Conservation (phyloP, 2,797 vertebrate species). For the Cuculus canorus region DNA sequence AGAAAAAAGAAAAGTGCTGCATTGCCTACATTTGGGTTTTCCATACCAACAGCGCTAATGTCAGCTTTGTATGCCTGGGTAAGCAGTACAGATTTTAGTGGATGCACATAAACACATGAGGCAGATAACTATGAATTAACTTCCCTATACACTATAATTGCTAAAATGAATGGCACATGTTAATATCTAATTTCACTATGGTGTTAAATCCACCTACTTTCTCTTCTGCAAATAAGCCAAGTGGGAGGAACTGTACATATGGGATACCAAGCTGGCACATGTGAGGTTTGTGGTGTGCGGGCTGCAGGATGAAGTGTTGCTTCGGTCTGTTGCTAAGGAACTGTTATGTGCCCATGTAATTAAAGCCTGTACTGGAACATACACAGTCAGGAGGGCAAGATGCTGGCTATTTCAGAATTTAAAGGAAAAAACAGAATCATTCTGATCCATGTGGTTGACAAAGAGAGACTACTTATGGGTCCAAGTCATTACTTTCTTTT, state of each 20-base stretch:
- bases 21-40: background rate
- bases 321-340: background rate
- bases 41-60: background rate
- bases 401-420: background rate
- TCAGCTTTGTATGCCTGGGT: background rate
- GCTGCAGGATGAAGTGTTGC: background rate
- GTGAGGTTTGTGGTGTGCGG: background rate
- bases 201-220: conserved; percentile 50
- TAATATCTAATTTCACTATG: conserved; percentile 8
- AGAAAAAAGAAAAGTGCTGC: background rate
- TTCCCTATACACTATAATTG: background rate
- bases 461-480: background rate
- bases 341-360: background rate
- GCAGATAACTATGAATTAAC: background rate
- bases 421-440: background rate
- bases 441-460: background rate
- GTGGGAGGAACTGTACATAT: background rate
- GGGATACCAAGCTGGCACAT: background rate
- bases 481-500: background rate
- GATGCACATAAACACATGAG: background rate
- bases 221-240: background rate
- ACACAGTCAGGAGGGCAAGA: background rate
- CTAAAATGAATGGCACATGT: background rate
- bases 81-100: background rate
- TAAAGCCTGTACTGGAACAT: background rate